Conservation (phyloP, 2,888 invertebrate species). For the Psococerastis gibbosa region DNA sequence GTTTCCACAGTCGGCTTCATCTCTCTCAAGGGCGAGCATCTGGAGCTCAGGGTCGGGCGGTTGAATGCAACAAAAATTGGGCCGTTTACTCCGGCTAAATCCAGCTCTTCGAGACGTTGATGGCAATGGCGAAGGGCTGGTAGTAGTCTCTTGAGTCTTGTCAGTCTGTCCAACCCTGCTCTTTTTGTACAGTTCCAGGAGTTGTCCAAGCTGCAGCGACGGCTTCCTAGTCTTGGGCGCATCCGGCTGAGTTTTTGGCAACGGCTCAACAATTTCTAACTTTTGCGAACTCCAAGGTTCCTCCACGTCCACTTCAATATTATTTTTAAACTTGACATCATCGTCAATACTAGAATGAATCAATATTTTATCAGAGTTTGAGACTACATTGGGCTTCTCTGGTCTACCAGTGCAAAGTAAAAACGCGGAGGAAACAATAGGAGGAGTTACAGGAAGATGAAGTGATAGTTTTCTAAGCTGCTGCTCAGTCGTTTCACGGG, state of each 20-base stretch:
- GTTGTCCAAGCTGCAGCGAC: background rate
- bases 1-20: background rate
- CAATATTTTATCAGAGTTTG: background rate
- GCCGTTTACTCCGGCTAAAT: background rate
- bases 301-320: background rate
- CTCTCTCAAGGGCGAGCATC: background rate
- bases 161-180: background rate
- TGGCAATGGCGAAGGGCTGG: background rate
- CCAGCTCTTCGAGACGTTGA: no score
- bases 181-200: slow-evolving; percentile 1
- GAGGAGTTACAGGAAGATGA: background rate
- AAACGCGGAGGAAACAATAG: background rate
- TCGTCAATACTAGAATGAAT: background rate
- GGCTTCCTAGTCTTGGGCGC: background rate
- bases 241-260: slow-evolving; percentile 1
- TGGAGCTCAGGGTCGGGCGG: background rate
- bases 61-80: background rate
- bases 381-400: background rate
- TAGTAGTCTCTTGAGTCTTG: background rate
- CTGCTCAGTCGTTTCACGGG: no score
- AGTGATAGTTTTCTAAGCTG: background rate
- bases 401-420: no score
- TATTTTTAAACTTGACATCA: slow-evolving; percentile 7
- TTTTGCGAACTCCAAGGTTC: slow-evolving; percentile 4
- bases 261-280: background rate